Evolutionary conservation across 2,888 invertebrate species (phyloP), one percentile per base, ranked within the genome.

Genomic region (Nebria salina): DNA sequence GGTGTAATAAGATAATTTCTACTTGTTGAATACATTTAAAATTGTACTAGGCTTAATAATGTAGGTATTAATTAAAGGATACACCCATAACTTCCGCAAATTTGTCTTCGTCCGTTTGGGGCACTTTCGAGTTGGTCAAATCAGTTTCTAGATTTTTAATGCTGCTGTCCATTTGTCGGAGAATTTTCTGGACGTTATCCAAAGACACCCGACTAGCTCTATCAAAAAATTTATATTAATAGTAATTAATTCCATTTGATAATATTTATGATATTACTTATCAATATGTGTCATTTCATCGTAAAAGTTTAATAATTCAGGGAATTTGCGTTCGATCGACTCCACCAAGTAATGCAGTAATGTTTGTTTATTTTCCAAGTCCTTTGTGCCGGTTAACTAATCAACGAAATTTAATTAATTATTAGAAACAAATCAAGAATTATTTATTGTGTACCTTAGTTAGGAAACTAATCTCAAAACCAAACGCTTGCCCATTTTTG

Each of bases 381-480:
- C 97, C 89, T 99, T 99, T n/a, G 96, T 97, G 82, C 95, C 93
- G 2, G 95, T 94, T 83, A 97, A 89, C 94, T 95, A 88, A 13
- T 25, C 89, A 90, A 83, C 83, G 84, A 84, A 83, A 82, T 54
- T 81, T 82, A 82, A 82, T 76, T 77, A 64, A 68, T 68, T 70
- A 76, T 79, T 75, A 76, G 73, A 26, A 65, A 74, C 75, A 15
- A 75, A n/a, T 75, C 65, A 65, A 66, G 72, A 11, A 54, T 68
- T 70, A 70, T 75, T 75, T 64, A 70, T 79, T 72, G 9, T 76
- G 64, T 54, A 96, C 96, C 92, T 99, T 98, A 0, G 98, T 95
- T 9, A 99, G 91, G 87, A 96, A 98, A 87, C 95, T 97, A 85
- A 99, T 97, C 89, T 99, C 98, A 88, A 99, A 99, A 0, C 98